Evolutionary conservation across 2,797 vertebrate genomes (phyloP).

Genomic region (Galagoides demidoff): DNA sequence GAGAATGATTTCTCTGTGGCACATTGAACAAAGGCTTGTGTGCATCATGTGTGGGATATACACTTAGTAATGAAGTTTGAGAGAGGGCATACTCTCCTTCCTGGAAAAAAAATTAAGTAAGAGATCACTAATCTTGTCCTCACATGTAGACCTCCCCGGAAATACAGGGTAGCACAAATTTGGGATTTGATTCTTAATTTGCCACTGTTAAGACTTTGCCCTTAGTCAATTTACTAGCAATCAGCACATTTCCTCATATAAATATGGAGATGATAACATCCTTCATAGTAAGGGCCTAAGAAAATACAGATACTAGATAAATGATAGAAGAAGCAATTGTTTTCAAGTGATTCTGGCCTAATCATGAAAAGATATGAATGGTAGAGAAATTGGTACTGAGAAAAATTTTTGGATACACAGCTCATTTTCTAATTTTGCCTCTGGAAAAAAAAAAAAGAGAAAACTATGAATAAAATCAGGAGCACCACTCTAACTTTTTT

Average conservation of each 20-base stretch:
- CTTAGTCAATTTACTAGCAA: neutral
- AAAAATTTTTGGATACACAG: neutral
- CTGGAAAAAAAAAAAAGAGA: neutral
- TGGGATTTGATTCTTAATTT: neutral
- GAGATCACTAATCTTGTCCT: neutral
- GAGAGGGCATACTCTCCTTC: neutral
- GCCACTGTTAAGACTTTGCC: neutral
- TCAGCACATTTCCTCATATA: neutral
- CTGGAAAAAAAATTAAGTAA: neutral
- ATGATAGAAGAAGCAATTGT: neutral
- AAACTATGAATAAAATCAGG: neutral
- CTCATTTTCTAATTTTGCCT: slow-evolving; percentile 7
- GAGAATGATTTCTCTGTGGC: neutral
- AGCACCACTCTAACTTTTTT: neutral
- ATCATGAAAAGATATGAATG: neutral
- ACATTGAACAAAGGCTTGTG: neutral
- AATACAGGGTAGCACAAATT: neutral
- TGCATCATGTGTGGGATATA: neutral
- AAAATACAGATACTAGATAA: neutral
- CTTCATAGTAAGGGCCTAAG: neutral
- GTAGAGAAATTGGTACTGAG: neutral
- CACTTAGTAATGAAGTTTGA: neutral
- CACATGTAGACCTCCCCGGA: neutral
- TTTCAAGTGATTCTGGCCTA: neutral
- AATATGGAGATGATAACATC: neutral